Evolutionary conservation across 2,888 invertebrate genomes (phyloP).

Genomic region (Steinernema carpocapsae): DNA sequence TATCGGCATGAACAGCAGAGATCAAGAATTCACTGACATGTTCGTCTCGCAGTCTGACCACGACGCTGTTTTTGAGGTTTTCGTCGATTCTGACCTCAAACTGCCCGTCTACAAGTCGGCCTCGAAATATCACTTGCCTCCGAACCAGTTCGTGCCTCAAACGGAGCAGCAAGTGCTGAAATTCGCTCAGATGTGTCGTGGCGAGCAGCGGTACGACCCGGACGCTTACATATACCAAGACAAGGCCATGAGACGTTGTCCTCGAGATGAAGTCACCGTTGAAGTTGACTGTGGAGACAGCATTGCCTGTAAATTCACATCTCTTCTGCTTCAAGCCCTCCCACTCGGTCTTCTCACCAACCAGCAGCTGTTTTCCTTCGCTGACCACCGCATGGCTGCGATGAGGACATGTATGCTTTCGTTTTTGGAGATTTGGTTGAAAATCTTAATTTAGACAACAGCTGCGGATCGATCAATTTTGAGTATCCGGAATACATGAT

Average conservation of each 20-base stretch:
- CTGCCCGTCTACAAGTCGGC: slow-evolving; percentile 64
- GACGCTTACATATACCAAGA: not conserved
- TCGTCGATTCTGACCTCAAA: slow-evolving; percentile 63
- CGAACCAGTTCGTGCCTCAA: not conserved
- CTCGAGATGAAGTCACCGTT: not conserved
- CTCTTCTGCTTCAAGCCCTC: slow-evolving; percentile 65
- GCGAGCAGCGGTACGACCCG: slow-evolving; percentile 42
- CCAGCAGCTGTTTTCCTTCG: slow-evolving; percentile 56
- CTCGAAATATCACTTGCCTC: slow-evolving; percentile 54
- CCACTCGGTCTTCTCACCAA: slow-evolving; percentile 59
- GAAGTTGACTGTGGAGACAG: slow-evolving; percentile 39
- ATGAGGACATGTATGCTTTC: slow-evolving; percentile 19
- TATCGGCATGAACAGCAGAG: slow-evolving; percentile 57
- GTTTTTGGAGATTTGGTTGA: not conserved
- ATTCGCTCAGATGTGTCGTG: slow-evolving; percentile 25
- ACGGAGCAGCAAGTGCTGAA: not conserved
- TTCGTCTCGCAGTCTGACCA: slow-evolving; percentile 66
- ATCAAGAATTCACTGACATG: slow-evolving; percentile 67
- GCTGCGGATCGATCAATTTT: slow-evolving; percentile 68
- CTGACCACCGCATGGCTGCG: slow-evolving; percentile 38
- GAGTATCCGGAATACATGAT: slow-evolving; percentile 68
- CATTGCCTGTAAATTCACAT: slow-evolving; percentile 50
- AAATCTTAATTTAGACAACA: slow-evolving; percentile 60
- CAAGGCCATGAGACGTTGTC: slow-evolving; percentile 1
- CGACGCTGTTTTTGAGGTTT: slow-evolving; percentile 67